Percentiles rank a stretch among this genome's conserved stretches.
Conservation (phyloP, 2,113 vertebrate genomes). For the Todiramphus chloris region DNA sequence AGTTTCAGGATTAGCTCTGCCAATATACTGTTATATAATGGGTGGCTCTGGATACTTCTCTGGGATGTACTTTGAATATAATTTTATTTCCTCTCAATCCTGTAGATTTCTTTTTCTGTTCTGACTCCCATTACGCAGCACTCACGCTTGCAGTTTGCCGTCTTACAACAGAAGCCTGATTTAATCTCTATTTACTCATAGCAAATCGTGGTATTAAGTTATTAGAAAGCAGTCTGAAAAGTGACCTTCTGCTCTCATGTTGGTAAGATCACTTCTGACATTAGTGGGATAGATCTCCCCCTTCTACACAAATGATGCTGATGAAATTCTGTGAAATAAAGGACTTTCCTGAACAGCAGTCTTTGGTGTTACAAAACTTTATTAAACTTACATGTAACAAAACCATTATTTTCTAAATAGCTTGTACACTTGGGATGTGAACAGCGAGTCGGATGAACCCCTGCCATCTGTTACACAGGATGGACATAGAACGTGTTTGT, state of each 20-base stretch:
- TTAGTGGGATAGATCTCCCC: not conserved
- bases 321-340: slow-evolving; percentile 39
- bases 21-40: not conserved
- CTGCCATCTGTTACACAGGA: not conserved
- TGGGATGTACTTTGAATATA: not conserved
- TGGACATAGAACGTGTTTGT: not conserved
- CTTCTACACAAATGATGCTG: not conserved
- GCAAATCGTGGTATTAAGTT: not conserved
- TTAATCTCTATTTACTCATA: not conserved
- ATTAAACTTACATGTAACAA: slow-evolving; percentile 34
- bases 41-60: not conserved
- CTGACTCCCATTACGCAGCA: not conserved
- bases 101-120: not conserved
- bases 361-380: slow-evolving; percentile 50
- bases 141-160: not conserved
- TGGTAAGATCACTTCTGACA: not conserved
- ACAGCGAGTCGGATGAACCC: not conserved
- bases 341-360: not conserved
- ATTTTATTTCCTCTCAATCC: not conserved
- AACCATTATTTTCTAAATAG: not conserved
- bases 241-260: not conserved
- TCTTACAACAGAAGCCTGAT: not conserved
- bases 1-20: not conserved
- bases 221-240: not conserved
- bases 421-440: not conserved